Percentiles rank a stretch among this genome's conserved stretches.
Conservation (phyloP, 1,140 invertebrate species). For the Neuroterus valhalla region DNA sequence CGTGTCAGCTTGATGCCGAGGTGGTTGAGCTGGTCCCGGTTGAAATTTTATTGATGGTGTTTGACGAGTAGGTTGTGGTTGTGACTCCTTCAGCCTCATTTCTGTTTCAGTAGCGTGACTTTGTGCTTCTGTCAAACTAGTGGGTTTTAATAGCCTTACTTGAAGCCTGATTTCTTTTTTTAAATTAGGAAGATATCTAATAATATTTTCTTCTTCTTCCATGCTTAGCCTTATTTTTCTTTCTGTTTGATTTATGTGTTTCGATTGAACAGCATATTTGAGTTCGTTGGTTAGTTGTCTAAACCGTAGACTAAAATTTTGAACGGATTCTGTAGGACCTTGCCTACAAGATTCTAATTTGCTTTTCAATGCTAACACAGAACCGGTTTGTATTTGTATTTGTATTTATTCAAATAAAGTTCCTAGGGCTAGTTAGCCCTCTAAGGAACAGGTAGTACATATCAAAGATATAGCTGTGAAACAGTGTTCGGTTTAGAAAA, state of each 20-base stretch:
- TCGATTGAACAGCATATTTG: not conserved
- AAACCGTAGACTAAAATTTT: not conserved
- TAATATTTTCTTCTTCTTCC: not conserved
- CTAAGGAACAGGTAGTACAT: too few relatives aligned
- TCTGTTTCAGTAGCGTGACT: too few relatives aligned
- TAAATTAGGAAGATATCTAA: not conserved
- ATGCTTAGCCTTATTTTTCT: not conserved
- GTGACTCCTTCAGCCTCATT: not conserved
- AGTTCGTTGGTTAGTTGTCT: not conserved
- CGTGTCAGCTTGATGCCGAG: not conserved
- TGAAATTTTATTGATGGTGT: not conserved
- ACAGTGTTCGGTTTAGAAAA: too few relatives aligned
- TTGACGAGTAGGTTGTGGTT: not conserved
- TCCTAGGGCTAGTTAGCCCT: too few relatives aligned
- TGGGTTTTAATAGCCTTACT: not conserved
- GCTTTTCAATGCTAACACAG: not conserved
- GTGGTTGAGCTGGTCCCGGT: not conserved
- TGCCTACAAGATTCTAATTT: too few relatives aligned
- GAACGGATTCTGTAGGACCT: not conserved
- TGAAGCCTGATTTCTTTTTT: not conserved
- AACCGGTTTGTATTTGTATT: not conserved
- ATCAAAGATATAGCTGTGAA: too few relatives aligned
- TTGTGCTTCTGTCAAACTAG: not conserved
- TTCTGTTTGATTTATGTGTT: not conserved
- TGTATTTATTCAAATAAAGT: too few relatives aligned